Evolutionary conservation across 1,140 invertebrate genomes (phyloP).

Genomic region (Lucilia sericata): DNA sequence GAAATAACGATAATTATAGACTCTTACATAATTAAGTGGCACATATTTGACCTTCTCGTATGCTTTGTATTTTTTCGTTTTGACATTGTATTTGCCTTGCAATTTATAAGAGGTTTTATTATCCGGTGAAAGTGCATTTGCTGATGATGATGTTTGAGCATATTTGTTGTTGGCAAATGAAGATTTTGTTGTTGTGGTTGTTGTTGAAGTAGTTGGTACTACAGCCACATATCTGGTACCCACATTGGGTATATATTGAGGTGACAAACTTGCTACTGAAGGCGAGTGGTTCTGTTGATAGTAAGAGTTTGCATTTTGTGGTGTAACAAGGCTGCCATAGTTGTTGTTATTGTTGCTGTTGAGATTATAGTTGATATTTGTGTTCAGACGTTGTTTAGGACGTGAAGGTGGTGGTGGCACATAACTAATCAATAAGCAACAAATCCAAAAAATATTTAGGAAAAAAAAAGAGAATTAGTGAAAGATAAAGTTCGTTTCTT

Average conservation of each 20-base stretch:
- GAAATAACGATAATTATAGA: constrained; percentile 56
- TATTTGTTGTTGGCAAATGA: background rate
- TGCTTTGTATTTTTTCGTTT: constrained; percentile 67
- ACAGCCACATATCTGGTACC: constrained; percentile 65
- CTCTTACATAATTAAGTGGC: constrained; percentile 66
- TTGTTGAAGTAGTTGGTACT: constrained; percentile 47
- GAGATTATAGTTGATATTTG: constrained; percentile 45
- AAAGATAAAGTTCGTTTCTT: background rate
- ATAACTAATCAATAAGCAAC: constrained; percentile 54
- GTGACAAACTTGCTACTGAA: constrained; percentile 54
- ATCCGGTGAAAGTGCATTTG: constrained; percentile 16
- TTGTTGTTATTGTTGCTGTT: constrained; percentile 56
- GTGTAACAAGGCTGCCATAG: constrained; percentile 51
- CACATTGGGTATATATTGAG: constrained; percentile 64
- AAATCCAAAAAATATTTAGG: background rate
- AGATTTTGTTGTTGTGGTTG: constrained; percentile 29
- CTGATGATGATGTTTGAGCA: constrained; percentile 1
- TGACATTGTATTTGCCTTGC: constrained; percentile 66
- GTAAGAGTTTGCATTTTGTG: constrained; percentile 48
- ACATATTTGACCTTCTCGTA: constrained; percentile 66
- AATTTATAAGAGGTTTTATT: constrained; percentile 53
- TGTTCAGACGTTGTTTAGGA: constrained; percentile 51
- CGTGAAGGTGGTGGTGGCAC: constrained; percentile 65
- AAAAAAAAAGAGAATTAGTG: background rate
- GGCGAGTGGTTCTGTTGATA: constrained; percentile 42